phyloP scores from a whole-genome alignment of 2,113 vertebrate species.

The Sylvilagus bachmani region DNA sequence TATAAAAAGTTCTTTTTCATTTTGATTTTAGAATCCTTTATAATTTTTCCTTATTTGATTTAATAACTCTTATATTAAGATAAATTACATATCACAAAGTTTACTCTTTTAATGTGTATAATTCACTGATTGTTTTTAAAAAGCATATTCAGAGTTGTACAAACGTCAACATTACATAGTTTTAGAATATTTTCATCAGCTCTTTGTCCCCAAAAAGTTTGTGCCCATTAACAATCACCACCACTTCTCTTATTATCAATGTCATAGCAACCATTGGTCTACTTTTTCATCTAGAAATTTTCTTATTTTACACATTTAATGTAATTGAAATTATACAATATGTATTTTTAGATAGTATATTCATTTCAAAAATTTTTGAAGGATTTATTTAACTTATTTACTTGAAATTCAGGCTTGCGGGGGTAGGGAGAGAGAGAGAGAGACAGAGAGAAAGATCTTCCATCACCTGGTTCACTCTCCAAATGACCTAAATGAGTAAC shows the following conservation, averaged over 20 bases:
- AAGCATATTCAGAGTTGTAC: not conserved
- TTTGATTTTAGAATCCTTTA: not conserved
- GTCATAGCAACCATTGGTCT: not conserved
- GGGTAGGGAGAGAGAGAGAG: no score
- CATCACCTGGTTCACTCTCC: no score
- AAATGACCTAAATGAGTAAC: no score
- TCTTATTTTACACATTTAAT: not conserved
- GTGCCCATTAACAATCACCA: not conserved
- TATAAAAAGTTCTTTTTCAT: not conserved
- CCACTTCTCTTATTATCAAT: not conserved
- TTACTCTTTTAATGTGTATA: not conserved
- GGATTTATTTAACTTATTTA: no score
- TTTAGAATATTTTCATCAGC: conserved; percentile 17
- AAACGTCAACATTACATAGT: not conserved
- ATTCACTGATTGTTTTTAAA: not conserved
- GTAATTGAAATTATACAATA: not conserved
- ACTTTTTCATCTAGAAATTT: not conserved
- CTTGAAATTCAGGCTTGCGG: no score
- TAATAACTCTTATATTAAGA: not conserved
- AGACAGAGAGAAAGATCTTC: no score
- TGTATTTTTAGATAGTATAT: no score
- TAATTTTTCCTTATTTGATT: not conserved
- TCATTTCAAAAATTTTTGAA: no score
- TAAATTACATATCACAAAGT: not conserved
- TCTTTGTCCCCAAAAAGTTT: not conserved